Base-by-base conservation (phyloP, 1,140 invertebrate species). In the Chrysopa pallens region DNA sequence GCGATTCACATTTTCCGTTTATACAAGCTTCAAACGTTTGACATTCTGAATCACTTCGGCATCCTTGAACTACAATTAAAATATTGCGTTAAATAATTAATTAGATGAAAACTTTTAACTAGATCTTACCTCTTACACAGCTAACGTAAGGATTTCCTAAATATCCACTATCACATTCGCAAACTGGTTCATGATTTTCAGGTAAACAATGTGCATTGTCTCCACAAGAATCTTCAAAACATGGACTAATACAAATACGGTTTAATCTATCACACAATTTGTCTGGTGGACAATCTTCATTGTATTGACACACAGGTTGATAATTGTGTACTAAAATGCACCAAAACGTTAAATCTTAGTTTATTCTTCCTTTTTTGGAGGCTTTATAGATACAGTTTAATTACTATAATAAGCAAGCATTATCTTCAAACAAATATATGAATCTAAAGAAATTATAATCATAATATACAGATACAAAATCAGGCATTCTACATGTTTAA, bases 221-320 rank as follows among this genome's bases (percentile, higher is more conserved):
- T 23, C 85, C 87, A 52, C 88, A 93, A 36, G 76, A 78, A 51
- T 83, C 78, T 49, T 83, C 77, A 44, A 71, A 65, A 53, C 87
- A 93, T 17, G 85, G 84, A 64, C 80, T 87, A 37, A 84, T 78
- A 55, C 84, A 90, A 31, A 78, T 70, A 53, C 84, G 68, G 51
- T 87, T 87, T 9, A 86, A 62, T 41, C 82, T 69, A 62, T 88
- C 84, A 55, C 84, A 89, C 2, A 84, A 63, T 49, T 84, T 74
- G 46, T 81, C 70, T 1, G 80, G 77, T 43, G 84, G 81, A 60
- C 86, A 90, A 52, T 90, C 85, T 67, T 87, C 84, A 50, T 89
- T 88, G 56, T 86, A 87, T 55, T 89, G 83, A 53, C 89, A 92
- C 31, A 87, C 70, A 45, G 80, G 74, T 52, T 72, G 66, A 43